A percentile compares a stretch with the other conserved stretches of the same genome.
phyloP scores from a whole-genome alignment of 2,888 invertebrate species.

The Amblyjoppa proteus region DNA sequence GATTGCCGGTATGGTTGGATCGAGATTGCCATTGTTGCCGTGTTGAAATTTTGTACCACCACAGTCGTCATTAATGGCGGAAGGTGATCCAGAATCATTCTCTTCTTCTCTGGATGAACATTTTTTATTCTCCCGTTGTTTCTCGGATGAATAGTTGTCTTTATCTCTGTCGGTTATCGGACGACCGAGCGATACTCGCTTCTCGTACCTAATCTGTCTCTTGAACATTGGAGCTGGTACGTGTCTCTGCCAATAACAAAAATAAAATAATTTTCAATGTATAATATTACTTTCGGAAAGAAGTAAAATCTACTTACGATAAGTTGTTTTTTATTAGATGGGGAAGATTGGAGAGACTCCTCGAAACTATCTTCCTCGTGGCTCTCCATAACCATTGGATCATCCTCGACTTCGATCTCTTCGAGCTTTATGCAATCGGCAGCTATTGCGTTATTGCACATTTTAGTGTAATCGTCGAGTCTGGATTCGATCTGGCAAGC shows the following conservation, averaged over 20 bases:
- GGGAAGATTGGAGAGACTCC: conserved; percentile 68
- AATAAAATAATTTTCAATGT: neutral
- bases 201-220: conserved; percentile 84
- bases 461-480: conserved; percentile 74
- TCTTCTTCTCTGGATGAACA: conserved; percentile 54
- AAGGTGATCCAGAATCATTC: conserved; percentile 48
- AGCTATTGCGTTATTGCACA: conserved; percentile 74
- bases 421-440: conserved; percentile 79
- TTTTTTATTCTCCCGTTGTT: conserved; percentile 37
- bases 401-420: conserved; percentile 82
- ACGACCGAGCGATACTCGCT: conserved; percentile 84
- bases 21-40: conserved; percentile 73
- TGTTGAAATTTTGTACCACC: conserved; percentile 72
- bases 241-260: conserved; percentile 72
- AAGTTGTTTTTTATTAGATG: conserved; percentile 68
- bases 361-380: conserved; percentile 80
- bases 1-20: conserved; percentile 79
- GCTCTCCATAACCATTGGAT: conserved; percentile 82
- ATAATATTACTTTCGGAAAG: conserved; percentile 11
- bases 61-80: conserved; percentile 11
- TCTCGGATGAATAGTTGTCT: conserved; percentile 47
- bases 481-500: conserved; percentile 78
- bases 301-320: conserved; percentile 68
- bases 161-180: conserved; percentile 66
- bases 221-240: conserved; percentile 82